Conservation (phyloP, 2,113 vertebrate genomes). For the Tympanuchus pallidicinctus region DNA sequence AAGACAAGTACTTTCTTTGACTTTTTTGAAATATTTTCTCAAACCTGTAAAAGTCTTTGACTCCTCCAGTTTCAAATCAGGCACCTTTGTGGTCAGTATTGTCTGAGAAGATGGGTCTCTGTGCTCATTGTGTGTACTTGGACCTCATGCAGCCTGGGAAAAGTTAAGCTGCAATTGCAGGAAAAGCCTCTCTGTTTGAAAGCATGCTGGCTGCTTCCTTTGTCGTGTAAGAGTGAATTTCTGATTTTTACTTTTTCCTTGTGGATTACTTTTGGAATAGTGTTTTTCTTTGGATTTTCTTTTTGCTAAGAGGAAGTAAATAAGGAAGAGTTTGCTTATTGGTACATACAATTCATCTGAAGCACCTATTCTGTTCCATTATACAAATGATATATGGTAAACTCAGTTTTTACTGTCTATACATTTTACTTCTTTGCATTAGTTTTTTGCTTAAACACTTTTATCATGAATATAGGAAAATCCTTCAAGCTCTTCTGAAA, state of each 20-base stretch:
- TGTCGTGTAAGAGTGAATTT: background rate
- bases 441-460: constrained; percentile 23
- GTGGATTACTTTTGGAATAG: background rate
- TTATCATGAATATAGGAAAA: constrained; percentile 26
- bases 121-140: background rate
- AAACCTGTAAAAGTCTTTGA: background rate
- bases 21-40: background rate
- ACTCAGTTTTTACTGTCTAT: background rate
- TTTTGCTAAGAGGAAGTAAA: background rate
- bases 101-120: background rate
- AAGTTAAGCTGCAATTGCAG: background rate
- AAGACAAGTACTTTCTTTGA: background rate
- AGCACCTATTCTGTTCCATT: background rate
- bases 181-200: background rate
- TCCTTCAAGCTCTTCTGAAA: constrained; percentile 51
- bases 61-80: background rate
- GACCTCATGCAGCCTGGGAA: background rate
- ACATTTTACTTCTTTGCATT: constrained; percentile 1
- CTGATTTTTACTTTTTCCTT: background rate
- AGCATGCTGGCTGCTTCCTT: background rate
- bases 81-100: background rate
- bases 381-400: background rate
- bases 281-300: background rate
- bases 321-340: background rate
- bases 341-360: background rate